Conservation (phyloP, 2,888 invertebrate species). For the Caenorhabditis plicata region DNA sequence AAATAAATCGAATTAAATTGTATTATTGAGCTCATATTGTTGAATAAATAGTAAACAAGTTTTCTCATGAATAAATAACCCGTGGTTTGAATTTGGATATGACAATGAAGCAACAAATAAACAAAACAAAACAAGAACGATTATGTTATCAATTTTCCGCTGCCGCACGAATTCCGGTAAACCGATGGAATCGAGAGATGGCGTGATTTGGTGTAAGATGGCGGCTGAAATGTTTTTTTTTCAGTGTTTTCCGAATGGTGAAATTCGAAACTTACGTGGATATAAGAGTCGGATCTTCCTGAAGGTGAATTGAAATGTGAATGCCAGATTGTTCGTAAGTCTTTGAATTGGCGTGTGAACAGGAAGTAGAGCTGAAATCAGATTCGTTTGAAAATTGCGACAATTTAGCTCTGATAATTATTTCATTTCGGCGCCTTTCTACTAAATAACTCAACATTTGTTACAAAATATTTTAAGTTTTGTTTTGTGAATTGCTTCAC, state of each 20-base stretch:
- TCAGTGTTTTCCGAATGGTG: neutral
- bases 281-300: constrained; percentile 28
- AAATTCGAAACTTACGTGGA: constrained; percentile 11
- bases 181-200: constrained; percentile 24
- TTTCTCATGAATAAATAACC: no score
- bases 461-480: no score
- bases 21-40: no score
- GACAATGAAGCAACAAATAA: no score
- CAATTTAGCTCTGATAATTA: neutral
- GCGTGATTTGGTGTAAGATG: constrained; percentile 1
- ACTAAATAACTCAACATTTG: no score
- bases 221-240: neutral
- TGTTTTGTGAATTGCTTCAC: no score
- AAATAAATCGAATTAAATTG: no score
- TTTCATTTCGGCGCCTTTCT: constrained; percentile 1
- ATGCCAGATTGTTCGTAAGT: constrained; percentile 47
- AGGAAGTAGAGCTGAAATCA: constrained; percentile 59
- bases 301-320: constrained; percentile 33
- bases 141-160: constrained; percentile 24
- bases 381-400: neutral
- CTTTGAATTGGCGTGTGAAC: constrained; percentile 64
- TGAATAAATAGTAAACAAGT: no score
- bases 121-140: no score
- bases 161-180: constrained; percentile 26
- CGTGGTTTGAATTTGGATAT: no score